Conservation (phyloP, 2,113 vertebrate genomes). For the Romanogobio albipinnatus region DNA sequence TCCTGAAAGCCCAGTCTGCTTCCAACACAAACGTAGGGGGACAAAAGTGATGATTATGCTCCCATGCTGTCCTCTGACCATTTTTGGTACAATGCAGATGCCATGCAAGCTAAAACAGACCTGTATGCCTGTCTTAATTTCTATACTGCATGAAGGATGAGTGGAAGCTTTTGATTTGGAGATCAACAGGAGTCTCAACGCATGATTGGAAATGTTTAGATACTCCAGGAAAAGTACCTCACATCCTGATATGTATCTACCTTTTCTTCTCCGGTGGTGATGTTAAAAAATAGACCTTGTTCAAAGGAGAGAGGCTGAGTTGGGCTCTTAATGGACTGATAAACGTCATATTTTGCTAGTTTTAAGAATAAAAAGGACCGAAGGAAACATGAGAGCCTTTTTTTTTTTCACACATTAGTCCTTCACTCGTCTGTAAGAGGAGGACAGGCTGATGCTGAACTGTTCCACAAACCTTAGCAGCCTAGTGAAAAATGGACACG, state of each 20-base stretch:
- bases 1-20: conserved; percentile 47
- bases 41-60: no score
- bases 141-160: conserved; percentile 68
- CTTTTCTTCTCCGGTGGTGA: not conserved
- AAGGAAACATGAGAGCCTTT: conserved; percentile 13
- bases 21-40: no score
- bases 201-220: conserved; percentile 48
- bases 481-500: conserved; percentile 73
- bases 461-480: conserved; percentile 74
- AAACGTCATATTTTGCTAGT: not conserved
- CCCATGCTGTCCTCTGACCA: not conserved
- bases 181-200: conserved; percentile 48
- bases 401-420: conserved; percentile 11
- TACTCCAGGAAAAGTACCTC: conserved; percentile 21
- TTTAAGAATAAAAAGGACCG: conserved; percentile 11
- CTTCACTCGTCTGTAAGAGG: conserved; percentile 25
- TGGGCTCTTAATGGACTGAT: conserved; percentile 1
- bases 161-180: conserved; percentile 46
- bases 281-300: not conserved
- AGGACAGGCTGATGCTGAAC: conserved; percentile 64
- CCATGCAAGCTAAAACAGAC: conserved; percentile 26
- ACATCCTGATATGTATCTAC: not conserved
- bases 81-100: conserved; percentile 23
- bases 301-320: not conserved
- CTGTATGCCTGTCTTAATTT: conserved; percentile 20